Conservation (phyloP, 2,888 invertebrate species). For the Leucoma salicis region DNA sequence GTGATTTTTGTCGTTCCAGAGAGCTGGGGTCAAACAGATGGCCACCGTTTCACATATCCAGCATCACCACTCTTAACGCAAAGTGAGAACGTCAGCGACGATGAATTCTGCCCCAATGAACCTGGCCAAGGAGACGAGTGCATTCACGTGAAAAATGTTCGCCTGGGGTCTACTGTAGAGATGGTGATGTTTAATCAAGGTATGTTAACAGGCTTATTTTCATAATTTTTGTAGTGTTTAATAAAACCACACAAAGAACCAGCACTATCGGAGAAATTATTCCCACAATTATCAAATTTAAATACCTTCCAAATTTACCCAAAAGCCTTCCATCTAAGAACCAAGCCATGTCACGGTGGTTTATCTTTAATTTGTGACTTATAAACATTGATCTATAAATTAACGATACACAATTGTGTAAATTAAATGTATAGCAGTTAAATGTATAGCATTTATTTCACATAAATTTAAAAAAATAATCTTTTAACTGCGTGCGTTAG, state of each 20-base stretch:
- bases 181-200: constrained; percentile 89
- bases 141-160: constrained; percentile 86
- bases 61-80: constrained; percentile 90
- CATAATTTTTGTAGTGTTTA: too few relatives aligned
- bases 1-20: constrained; percentile 67
- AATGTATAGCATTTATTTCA: too few relatives aligned
- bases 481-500: too few relatives aligned
- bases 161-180: constrained; percentile 87
- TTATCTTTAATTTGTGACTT: too few relatives aligned
- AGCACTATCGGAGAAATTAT: neutral
- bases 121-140: constrained; percentile 82
- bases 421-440: too few relatives aligned
- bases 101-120: constrained; percentile 74
- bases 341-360: too few relatives aligned
- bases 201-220: constrained; percentile 57
- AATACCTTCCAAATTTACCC: too few relatives aligned
- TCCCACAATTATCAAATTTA: neutral
- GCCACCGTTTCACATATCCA: constrained; percentile 89
- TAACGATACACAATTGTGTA: too few relatives aligned
- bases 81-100: constrained; percentile 79
- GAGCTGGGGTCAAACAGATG: constrained; percentile 84
- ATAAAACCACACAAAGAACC: too few relatives aligned
- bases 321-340: too few relatives aligned
- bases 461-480: too few relatives aligned
- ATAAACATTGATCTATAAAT: too few relatives aligned